Conservation (phyloP, 2,888 invertebrate species). For the Drosophila rellima region DNA sequence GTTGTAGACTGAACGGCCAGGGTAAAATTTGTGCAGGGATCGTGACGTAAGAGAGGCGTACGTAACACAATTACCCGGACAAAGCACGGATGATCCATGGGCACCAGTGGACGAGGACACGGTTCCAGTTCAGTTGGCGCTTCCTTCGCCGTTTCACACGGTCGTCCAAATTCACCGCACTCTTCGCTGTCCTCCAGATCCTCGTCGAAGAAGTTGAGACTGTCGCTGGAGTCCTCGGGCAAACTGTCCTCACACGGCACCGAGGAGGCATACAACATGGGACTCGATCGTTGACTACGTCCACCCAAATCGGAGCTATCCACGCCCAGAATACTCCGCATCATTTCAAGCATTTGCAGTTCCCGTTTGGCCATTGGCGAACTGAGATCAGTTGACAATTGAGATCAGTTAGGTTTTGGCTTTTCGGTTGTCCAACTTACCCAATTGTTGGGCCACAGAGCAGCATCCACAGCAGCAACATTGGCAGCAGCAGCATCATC, state of each 20-base stretch:
- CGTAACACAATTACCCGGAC: slow-evolving; percentile 56
- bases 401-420: neutral
- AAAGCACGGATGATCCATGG: slow-evolving; percentile 65
- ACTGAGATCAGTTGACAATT: slow-evolving; percentile 23
- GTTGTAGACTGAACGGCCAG: slow-evolving; percentile 10
- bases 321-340: slow-evolving; percentile 48
- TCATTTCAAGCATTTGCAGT: slow-evolving; percentile 66
- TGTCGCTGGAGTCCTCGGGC: slow-evolving; percentile 46
- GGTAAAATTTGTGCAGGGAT: slow-evolving; percentile 65
- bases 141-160: slow-evolving; percentile 21
- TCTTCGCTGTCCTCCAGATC: slow-evolving; percentile 57
- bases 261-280: slow-evolving; percentile 44
- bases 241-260: slow-evolving; percentile 68
- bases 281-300: slow-evolving; percentile 36
- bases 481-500: slow-evolving; percentile 39
- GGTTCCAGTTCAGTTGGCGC: slow-evolving; percentile 13
- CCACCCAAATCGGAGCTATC: slow-evolving; percentile 35
- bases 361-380: slow-evolving; percentile 55
- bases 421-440: slow-evolving; percentile 47
- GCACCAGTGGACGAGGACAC: slow-evolving; percentile 27
- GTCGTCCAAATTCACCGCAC: slow-evolving; percentile 45
- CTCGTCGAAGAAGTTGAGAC: slow-evolving; percentile 38
- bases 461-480: slow-evolving; percentile 38
- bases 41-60: slow-evolving; percentile 54
- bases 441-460: slow-evolving; percentile 30